Conservation (phyloP, 2,797 vertebrate species). For the Tenualosa ilisha region DNA sequence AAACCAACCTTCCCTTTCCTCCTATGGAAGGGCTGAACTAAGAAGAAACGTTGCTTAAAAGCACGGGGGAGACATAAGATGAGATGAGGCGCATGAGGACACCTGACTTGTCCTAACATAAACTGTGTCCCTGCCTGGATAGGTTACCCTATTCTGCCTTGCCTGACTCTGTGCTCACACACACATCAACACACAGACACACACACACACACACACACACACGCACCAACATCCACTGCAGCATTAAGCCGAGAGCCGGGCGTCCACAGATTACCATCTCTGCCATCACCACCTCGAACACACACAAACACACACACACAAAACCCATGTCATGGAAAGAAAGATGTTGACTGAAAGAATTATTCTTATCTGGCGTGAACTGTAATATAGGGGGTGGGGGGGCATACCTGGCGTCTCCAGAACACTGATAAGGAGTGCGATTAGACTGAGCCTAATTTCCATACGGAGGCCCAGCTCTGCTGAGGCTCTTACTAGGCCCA, state of each 20-base stretch:
- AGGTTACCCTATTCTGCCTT: neutral
- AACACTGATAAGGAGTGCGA: neutral
- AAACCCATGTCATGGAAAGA: neutral
- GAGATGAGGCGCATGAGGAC: neutral
- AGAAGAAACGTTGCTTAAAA: neutral
- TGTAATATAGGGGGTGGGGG: neutral
- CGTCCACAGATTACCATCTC: neutral
- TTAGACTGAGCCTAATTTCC: constrained; percentile 4
- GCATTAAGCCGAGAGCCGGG: neutral
- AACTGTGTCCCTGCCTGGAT: neutral
- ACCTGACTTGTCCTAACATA: neutral
- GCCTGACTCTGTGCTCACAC: neutral
- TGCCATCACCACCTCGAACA: neutral
- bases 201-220: neutral
- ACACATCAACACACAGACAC: neutral
- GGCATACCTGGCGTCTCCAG: neutral
- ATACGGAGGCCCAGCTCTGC: neutral
- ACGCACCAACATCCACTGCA: neutral
- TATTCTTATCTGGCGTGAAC: neutral
- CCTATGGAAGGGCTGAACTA: neutral
- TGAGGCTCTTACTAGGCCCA: neutral
- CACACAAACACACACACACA: neutral
- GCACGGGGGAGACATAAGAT: neutral
- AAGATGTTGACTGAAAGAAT: neutral
- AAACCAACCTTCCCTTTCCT: neutral